Percentiles rank a stretch among this genome's conserved stretches.
Evolutionary conservation across 2,113 vertebrate species (phyloP).

Genomic region (Pantherophis guttatus): DNA sequence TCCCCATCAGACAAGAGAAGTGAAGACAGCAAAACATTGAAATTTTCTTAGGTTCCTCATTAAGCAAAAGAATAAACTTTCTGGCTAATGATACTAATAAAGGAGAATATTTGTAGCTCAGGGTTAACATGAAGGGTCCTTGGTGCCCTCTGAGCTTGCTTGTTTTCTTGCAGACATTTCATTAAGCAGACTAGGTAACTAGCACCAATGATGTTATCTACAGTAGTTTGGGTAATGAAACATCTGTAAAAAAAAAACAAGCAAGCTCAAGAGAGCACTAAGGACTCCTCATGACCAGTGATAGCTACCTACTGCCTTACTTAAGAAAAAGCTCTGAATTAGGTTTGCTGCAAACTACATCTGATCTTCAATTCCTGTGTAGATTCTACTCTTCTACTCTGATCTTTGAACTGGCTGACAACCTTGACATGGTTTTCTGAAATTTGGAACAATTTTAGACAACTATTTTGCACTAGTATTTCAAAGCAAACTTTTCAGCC

Average conservation of each 20-base stretch:
- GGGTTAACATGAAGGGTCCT: not conserved
- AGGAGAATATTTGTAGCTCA: not conserved
- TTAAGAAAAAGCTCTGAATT: not conserved
- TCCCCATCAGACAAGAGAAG: not conserved
- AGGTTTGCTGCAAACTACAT: not conserved
- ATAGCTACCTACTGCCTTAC: not conserved
- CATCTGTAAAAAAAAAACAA: not conserved
- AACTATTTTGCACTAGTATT: not conserved
- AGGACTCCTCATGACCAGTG: accelerated
- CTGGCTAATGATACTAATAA: not conserved
- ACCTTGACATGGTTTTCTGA: not conserved
- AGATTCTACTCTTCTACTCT: not conserved
- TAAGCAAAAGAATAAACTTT: not conserved
- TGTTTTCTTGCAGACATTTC: not conserved
- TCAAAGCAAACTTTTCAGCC: not conserved
- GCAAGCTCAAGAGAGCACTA: not conserved
- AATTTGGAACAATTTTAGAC: not conserved
- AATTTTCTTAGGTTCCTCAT: not conserved
- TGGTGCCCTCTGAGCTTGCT: not conserved
- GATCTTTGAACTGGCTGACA: not conserved
- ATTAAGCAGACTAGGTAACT: not conserved
- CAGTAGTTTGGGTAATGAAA: not conserved
- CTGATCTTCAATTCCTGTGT: not conserved
- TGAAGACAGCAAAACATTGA: not conserved
- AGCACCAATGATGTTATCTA: not conserved